Evolutionary conservation across 2,797 vertebrate genomes (phyloP), one percentile per base, ranked within the genome.

Genomic region (Babyrousa celebensis): DNA sequence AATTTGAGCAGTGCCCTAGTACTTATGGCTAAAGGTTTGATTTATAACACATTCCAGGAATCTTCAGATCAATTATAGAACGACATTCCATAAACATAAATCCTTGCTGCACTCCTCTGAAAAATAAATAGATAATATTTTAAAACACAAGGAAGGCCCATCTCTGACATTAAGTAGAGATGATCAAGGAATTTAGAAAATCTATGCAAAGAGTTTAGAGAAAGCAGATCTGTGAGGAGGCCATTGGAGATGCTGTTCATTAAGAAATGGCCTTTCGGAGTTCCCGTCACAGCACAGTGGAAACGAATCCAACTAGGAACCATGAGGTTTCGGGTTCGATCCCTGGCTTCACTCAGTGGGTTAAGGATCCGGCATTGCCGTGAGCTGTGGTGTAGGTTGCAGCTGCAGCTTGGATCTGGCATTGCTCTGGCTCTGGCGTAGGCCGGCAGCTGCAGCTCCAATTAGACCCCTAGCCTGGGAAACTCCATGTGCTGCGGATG

Each of bases 231-330:
- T 20, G 12, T 62, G 36, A 40, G 12, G 36, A 65, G 62, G 18
- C 1, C 60, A 2, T 3, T 2, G 1, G n/a, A 62, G 23, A 23
- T 0, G 0, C 54, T 2, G 0, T 15, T 40, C 6, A 1, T 16
- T 25, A 62, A 58, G 25, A 78, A 4, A 6, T 11, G 8, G 18
- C 2, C 36, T 36, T 36, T 36, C 36, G 36, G 36, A 36, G 36
- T 36, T 36, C 36, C 36, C 36, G 36, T 36, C 36, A 36, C 36
- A 3, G 36, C 36, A 36, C 36, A 36, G 36, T 36, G 36, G 36
- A 36, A 36, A 36, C 36, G 36, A 36, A 36, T 36, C 36, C 36
- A 36, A 36, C 36, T 36, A 36, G 36, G 36, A 36, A 36, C 36
- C 36, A 36, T 36, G 36, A 36, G 36, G 36, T 36, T 36, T 36